Evolutionary conservation across 1,140 invertebrate genomes (phyloP).

Genomic region (Akabosia matsudoensis): DNA sequence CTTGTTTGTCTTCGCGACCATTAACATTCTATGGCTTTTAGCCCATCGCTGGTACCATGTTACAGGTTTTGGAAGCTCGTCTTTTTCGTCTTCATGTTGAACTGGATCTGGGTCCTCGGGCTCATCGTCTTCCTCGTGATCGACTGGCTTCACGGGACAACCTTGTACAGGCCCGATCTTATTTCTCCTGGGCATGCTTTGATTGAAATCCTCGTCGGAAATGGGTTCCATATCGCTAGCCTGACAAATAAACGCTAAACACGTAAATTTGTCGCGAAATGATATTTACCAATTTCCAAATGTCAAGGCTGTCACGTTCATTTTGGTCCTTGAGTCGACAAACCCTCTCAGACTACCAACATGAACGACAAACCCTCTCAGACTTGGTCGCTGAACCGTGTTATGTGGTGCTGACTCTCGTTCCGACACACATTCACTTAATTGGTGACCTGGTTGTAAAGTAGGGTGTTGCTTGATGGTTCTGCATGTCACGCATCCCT

Average conservation of each 20-base stretch:
- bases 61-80: conserved; percentile 29
- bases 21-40: conserved; percentile 49
- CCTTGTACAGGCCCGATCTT: too few relatives aligned
- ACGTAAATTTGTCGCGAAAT: not conserved
- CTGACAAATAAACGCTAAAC: conserved; percentile 17
- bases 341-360: not conserved
- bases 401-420: not conserved
- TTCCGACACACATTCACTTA: conserved; percentile 4
- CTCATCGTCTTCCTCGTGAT: too few relatives aligned
- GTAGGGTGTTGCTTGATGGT: not conserved
- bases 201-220: conserved; percentile 26
- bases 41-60: conserved; percentile 51
- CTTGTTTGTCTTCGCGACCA: conserved; percentile 48
- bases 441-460: too few relatives aligned
- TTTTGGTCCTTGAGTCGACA: not conserved
- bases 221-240: conserved; percentile 4
- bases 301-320: not conserved
- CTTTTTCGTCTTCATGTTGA: not conserved
- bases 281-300: conserved; percentile 2
- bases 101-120: not conserved
- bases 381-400: not conserved
- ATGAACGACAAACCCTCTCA: too few relatives aligned
- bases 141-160: too few relatives aligned
- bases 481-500: not conserved
- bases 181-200: too few relatives aligned